Percentiles rank a stretch among this genome's conserved stretches.
These are phyloP conservation scores for Sarcophaga subvicina DNA, from an alignment of 2,888 invertebrate genomes.

Conservation along the genomic window DNA sequence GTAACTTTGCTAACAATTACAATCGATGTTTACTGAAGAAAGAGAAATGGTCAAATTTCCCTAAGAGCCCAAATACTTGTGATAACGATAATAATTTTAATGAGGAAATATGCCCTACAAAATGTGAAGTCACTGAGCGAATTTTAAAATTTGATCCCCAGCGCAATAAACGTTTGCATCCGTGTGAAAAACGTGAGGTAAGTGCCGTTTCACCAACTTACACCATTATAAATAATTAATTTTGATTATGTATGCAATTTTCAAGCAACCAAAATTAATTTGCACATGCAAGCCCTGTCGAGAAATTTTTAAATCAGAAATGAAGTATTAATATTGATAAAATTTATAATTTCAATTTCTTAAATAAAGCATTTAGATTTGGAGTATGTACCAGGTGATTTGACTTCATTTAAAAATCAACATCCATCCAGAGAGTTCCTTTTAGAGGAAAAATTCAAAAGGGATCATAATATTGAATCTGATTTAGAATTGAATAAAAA, in stretches of 20 bases:
- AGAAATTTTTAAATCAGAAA: background rate
- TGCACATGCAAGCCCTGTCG: background rate
- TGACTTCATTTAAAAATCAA: conserved; percentile 81
- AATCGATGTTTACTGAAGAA: conserved; percentile 74
- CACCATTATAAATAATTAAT: too few relatives aligned
- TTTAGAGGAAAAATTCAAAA: conserved; percentile 74
- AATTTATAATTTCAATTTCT: conserved; percentile 5
- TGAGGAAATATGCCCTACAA: conserved; percentile 70
- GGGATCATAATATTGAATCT: conserved; percentile 72
- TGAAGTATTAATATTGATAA: too few relatives aligned
- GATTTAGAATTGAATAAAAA: conserved; percentile 78
- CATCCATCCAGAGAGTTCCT: conserved; percentile 79
- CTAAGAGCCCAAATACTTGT: conserved; percentile 16
- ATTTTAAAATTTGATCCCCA: conserved; percentile 55
- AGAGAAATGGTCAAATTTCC: conserved; percentile 72
- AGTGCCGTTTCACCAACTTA: background rate
- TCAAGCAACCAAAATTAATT: background rate
- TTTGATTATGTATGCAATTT: too few relatives aligned
- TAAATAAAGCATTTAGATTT: conserved; percentile 71
- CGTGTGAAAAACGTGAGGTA: conserved; percentile 40
- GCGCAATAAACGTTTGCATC: conserved; percentile 48
- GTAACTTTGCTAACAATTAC: conserved; percentile 83
- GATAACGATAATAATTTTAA: conserved; percentile 44
- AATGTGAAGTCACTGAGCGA: conserved; percentile 70
- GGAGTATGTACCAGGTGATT: conserved; percentile 83